Conservation (phyloP, 2,113 vertebrate species). For the Hepsetus odoe region DNA sequence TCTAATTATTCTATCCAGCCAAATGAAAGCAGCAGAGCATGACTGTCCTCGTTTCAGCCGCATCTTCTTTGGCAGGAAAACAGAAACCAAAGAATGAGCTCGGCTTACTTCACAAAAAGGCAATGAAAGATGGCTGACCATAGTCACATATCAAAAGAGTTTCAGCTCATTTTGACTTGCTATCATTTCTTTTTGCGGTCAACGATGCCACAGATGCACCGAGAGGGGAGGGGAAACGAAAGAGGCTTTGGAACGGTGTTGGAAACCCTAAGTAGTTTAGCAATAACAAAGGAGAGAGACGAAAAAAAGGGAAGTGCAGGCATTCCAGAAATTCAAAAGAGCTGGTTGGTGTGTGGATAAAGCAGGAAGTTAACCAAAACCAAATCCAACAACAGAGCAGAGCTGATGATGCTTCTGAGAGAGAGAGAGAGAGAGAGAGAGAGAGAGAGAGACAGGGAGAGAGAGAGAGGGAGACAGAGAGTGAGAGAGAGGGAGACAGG, state of each 20-base stretch:
- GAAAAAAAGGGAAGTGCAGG: constrained; percentile 77
- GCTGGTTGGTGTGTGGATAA: constrained; percentile 71
- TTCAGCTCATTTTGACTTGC: constrained; percentile 52
- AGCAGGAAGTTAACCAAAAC: constrained; percentile 60
- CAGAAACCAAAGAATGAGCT: not conserved
- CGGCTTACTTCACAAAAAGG: constrained; percentile 11
- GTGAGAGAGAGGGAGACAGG: no score
- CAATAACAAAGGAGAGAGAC: constrained; percentile 64
- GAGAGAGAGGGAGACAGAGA: no score
- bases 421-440: not conserved
- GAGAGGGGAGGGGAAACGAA: constrained; percentile 16
- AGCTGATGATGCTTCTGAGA: constrained; percentile 11
- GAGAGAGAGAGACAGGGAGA: not conserved
- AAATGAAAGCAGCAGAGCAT: constrained; percentile 2
- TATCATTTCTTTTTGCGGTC: constrained; percentile 61
- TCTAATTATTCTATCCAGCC: not conserved
- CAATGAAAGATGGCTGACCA: constrained; percentile 4
- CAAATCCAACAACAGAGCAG: constrained; percentile 48
- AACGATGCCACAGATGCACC: constrained; percentile 50
- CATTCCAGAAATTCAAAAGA: constrained; percentile 83
- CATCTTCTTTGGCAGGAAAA: not conserved
- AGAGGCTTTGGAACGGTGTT: constrained; percentile 50
- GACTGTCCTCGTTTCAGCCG: not conserved
- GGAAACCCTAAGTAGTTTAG: constrained; percentile 55
- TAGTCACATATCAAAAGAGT: constrained; percentile 30